Percentiles rank a stretch among this genome's conserved stretches.
These are phyloP conservation scores for Falco rusticolus DNA, from an alignment of 2,797 vertebrate genomes.

Conservation along the genomic window DNA sequence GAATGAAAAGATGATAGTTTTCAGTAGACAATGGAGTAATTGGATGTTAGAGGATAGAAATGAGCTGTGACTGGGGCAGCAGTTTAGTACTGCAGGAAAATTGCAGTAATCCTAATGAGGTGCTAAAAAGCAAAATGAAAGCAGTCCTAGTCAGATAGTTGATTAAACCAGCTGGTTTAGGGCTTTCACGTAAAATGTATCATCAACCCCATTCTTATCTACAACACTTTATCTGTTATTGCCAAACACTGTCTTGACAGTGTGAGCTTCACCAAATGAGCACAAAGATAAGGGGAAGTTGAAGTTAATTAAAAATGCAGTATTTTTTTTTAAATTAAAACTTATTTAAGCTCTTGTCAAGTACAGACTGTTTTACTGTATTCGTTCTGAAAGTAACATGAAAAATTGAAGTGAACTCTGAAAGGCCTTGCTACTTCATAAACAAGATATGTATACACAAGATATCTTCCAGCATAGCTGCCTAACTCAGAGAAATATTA, in stretches of 20 bases:
- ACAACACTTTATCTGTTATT: conserved; percentile 41
- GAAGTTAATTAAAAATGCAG: conserved; percentile 37
- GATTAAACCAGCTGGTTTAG: conserved; percentile 5
- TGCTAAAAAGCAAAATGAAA: conserved; percentile 55
- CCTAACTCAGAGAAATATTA: neutral
- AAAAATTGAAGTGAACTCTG: conserved; percentile 52
- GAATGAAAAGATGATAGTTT: conserved; percentile 49
- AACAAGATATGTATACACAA: neutral
- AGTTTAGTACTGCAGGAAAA: conserved; percentile 34
- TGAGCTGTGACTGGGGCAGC: conserved; percentile 48
- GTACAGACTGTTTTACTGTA: neutral
- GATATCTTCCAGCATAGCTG: neutral
- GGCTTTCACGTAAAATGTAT: conserved; percentile 32
- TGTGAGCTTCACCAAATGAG: conserved; percentile 15
- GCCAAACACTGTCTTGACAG: conserved; percentile 15
- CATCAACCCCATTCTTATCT: conserved; percentile 35
- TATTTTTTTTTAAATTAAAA: neutral
- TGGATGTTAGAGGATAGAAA: conserved; percentile 36
- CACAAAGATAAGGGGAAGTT: neutral
- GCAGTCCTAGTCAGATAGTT: neutral
- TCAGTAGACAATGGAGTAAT: conserved; percentile 3
- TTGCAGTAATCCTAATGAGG: conserved; percentile 31
- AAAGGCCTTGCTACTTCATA: conserved; percentile 12
- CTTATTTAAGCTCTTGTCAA: neutral
- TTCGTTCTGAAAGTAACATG: conserved; percentile 18